phyloP scores from a whole-genome alignment of 2,113 vertebrate species.

The Saguinus imperator region DNA sequence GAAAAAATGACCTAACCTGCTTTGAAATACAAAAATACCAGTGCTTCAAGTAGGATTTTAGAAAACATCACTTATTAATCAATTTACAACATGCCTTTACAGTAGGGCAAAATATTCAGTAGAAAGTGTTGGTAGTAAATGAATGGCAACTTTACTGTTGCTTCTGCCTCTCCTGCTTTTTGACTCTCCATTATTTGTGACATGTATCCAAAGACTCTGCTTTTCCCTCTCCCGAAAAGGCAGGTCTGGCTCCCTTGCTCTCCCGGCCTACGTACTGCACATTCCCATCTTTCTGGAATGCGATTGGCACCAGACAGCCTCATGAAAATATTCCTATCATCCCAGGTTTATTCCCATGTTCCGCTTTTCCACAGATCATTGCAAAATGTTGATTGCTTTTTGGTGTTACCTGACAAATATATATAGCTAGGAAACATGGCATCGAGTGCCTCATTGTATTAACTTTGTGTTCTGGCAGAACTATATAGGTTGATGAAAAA shows the following conservation, averaged over 20 bases:
- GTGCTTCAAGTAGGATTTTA: not conserved
- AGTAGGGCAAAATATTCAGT: not conserved
- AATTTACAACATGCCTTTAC: not conserved
- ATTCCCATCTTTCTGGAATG: slow-evolving; percentile 1
- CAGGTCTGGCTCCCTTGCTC: not conserved
- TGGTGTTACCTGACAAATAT: not conserved
- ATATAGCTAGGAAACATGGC: not conserved
- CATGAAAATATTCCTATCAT: not conserved
- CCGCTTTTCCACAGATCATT: not conserved
- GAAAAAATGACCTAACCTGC: not conserved
- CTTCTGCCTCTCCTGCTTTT: not conserved
- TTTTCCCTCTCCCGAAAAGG: not conserved
- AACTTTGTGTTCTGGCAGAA: not conserved
- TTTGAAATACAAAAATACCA: slow-evolving; percentile 10
- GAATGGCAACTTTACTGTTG: not conserved
- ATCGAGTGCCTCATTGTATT: not conserved
- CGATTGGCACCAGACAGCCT: not conserved
- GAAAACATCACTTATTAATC: not conserved
- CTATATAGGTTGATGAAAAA: not conserved
- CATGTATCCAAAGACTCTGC: not conserved
- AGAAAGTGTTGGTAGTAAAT: slow-evolving; percentile 11
- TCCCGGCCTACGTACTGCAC: not conserved
- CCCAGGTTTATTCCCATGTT: not conserved
- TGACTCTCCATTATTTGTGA: not conserved
- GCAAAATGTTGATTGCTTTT: not conserved